Evolutionary conservation across 2,113 vertebrate species (phyloP).

Genomic region (Mastomys coucha): DNA sequence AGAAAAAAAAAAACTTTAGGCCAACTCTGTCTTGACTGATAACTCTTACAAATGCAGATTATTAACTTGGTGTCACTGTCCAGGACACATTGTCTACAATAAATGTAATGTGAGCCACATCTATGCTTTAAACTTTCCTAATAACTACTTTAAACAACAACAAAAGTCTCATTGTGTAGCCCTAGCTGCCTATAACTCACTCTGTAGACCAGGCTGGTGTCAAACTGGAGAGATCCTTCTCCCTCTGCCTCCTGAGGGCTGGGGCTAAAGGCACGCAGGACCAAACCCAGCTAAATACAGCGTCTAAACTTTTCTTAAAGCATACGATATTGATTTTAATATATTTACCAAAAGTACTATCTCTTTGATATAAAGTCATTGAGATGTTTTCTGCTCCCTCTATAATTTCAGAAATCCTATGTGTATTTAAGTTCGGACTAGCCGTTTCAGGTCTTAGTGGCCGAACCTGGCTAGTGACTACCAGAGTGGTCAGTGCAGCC

Average conservation of each 20-base stretch:
- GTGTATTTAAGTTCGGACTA: constrained; percentile 33
- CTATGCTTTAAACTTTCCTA: constrained; percentile 27
- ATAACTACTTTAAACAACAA: constrained; percentile 37
- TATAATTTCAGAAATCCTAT: constrained; percentile 10
- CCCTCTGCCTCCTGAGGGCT: neutral
- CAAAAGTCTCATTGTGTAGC: neutral
- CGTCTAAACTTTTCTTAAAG: neutral
- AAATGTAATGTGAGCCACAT: constrained; percentile 29
- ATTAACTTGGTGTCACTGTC: neutral
- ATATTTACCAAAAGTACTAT: constrained; percentile 55
- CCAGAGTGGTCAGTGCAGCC: neutral
- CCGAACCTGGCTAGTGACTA: neutral
- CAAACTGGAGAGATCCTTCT: neutral
- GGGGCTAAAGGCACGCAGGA: neutral
- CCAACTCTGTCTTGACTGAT: constrained; percentile 10
- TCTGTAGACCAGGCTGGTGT: neutral
- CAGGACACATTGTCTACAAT: neutral
- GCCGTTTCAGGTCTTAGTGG: constrained; percentile 11
- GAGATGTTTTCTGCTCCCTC: neutral
- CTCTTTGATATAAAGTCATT: constrained; percentile 25
- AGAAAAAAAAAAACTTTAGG: constrained; percentile 19
- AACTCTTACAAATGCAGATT: constrained; percentile 25
- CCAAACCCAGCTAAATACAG: neutral
- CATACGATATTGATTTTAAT: constrained; percentile 27
- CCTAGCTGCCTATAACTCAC: neutral